These are phyloP conservation scores for Bombus haemorrhoidalis DNA, from an alignment of 1,140 invertebrate species.

Conservation along the genomic window DNA sequence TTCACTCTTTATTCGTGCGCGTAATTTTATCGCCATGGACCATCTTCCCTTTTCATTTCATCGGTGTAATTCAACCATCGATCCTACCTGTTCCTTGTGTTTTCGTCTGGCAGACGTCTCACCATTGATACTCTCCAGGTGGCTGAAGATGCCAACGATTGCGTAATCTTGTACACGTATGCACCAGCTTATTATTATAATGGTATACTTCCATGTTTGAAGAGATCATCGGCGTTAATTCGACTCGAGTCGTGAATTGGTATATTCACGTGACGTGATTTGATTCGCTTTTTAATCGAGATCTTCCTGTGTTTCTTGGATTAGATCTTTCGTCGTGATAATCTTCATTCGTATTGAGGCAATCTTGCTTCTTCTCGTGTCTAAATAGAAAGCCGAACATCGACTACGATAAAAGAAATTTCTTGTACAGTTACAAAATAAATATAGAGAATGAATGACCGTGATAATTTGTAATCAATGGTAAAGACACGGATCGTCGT, in stretches of 20 bases:
- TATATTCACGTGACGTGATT: background rate
- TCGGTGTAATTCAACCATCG: constrained; percentile 16
- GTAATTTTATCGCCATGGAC: constrained; percentile 30
- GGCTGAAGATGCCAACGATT: background rate
- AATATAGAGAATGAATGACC: no score
- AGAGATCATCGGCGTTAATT: background rate
- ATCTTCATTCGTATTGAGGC: background rate
- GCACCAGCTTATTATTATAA: background rate
- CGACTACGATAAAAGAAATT: background rate
- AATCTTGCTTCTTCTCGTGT: background rate
- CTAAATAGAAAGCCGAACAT: background rate
- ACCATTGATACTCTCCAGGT: background rate
- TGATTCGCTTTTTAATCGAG: background rate
- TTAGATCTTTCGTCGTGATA: background rate
- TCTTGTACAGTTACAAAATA: background rate
- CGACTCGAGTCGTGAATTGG: background rate
- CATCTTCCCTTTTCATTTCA: constrained; percentile 12
- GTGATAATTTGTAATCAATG: no score
- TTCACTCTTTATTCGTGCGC: constrained; percentile 22
- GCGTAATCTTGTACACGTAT: background rate
- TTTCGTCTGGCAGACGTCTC: no score
- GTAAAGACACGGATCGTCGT: no score
- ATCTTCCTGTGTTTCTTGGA: background rate
- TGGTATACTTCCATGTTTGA: background rate
- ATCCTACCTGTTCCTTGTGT: no score